A percentile compares a stretch with the other conserved stretches of the same genome.
These are phyloP conservation scores for Capricornis sumatraensis DNA, from an alignment of 2,113 vertebrate species.

Conservation along the genomic window DNA sequence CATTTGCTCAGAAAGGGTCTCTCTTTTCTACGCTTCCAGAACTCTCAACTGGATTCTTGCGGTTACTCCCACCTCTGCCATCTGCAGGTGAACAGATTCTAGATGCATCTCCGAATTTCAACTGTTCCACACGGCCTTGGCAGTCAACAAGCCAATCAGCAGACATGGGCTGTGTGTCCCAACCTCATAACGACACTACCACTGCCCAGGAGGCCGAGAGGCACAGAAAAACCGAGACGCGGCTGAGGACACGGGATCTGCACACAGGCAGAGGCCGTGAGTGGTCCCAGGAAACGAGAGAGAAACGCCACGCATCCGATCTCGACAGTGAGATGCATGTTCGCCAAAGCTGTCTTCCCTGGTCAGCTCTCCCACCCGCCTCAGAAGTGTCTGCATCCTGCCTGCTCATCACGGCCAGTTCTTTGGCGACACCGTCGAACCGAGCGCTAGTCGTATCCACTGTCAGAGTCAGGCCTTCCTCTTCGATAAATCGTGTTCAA, in stretches of 20 bases:
- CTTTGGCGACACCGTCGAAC: background rate
- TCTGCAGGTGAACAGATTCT: background rate
- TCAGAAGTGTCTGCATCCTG: background rate
- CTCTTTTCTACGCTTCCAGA: background rate
- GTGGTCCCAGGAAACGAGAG: background rate
- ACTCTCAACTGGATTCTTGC: background rate
- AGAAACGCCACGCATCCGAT: background rate
- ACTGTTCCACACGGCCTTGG: background rate
- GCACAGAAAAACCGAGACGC: accelerated
- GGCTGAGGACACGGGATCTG: background rate
- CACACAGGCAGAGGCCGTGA: background rate
- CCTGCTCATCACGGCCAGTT: background rate
- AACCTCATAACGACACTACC: accelerated
- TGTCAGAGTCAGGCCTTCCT: background rate
- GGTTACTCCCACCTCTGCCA: background rate
- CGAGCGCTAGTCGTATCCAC: background rate
- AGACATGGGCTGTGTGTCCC: accelerated
- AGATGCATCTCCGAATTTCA: background rate
- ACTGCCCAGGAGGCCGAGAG: accelerated
- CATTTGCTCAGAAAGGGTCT: background rate
- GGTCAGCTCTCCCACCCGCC: background rate
- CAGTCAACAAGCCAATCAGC: background rate
- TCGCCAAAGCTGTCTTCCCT: background rate
- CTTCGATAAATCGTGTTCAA: background rate
- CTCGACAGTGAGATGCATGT: background rate